Base-by-base conservation (phyloP, 2,888 invertebrate genomes). In the Cephalotes varians region DNA sequence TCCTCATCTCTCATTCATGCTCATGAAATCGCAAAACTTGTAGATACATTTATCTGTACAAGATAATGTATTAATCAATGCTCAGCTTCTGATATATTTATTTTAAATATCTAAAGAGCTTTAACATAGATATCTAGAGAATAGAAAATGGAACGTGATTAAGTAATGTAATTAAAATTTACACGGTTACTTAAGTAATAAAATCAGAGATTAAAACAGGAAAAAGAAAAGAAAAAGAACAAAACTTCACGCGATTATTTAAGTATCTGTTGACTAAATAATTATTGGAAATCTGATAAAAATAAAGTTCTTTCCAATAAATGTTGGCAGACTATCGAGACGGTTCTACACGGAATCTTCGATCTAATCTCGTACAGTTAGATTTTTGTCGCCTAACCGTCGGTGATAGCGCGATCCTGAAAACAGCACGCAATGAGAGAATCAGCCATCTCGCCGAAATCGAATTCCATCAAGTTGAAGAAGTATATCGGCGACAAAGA, bases 401-500 rank as follows among this genome's bases (percentile, higher is more conserved):
- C 73, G 69, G 80, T 86, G 82, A 80, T 85, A 85, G 76, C 60
- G 80, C 44, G 65, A 85, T 60, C 56, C 25, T 47, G 40, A 51
- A 83, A 86, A 56, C 85, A 80, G 83, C 67, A 77, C 51, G 54
- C 56, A 54, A 54, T 62, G 60, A 51, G 64, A 47, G 62, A 73
- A 83, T 56, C 10, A 37, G 15, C 77, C 82, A 85, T 88, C 81
- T 54, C 77, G 81, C 44, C 60, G 71, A 87, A 84, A 88, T 88
- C 85, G 89, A 88, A 87, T 88, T 88, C 87, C 74, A 84, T 88
- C 83, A 80, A 84, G 64, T 86, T 73, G 81, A 64, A 72, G 74
- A 86, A 88, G 88, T 86, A 88, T 84, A 87, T 85, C 88, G 77
- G 64, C 83, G 54, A 69, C 65, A 76, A 76, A 86, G 83, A 87